Conservation (phyloP, 2,113 vertebrate genomes). For the Channa argus region DNA sequence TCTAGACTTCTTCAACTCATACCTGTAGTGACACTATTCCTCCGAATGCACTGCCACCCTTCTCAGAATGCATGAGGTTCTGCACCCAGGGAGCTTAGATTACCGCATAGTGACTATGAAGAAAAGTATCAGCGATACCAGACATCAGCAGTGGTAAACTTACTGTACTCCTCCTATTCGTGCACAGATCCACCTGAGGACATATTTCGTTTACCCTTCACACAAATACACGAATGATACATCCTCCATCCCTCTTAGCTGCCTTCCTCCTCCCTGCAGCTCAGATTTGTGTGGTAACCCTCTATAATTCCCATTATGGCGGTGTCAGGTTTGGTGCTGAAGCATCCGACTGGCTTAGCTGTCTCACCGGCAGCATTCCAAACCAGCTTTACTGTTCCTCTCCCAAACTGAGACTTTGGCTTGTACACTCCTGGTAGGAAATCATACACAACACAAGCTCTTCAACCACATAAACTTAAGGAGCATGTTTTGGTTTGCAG, state of each 20-base stretch:
- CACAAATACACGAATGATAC: slow-evolving; percentile 14
- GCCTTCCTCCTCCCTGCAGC: slow-evolving; percentile 24
- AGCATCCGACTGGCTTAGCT: slow-evolving; percentile 75
- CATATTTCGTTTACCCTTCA: slow-evolving; percentile 14
- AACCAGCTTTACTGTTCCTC: slow-evolving; percentile 68
- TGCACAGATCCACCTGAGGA: not conserved
- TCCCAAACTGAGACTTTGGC: slow-evolving; percentile 48
- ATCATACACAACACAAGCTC: slow-evolving; percentile 15
- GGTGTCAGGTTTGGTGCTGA: slow-evolving; percentile 64
- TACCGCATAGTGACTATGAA: not conserved
- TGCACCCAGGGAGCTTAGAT: not conserved
- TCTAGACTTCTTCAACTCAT: too few relatives aligned
- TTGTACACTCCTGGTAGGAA: slow-evolving; percentile 17
- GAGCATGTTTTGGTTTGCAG: slow-evolving; percentile 19
- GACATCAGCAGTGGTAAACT: not conserved
- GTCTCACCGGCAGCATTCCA: slow-evolving; percentile 67
- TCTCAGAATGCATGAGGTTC: not conserved
- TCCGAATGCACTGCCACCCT: too few relatives aligned
- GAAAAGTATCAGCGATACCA: not conserved
- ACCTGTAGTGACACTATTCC: too few relatives aligned
- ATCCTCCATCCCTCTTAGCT: slow-evolving; percentile 26
- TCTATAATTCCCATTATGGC: slow-evolving; percentile 64
- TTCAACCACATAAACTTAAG: slow-evolving; percentile 8
- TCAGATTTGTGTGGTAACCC: slow-evolving; percentile 67
- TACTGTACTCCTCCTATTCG: not conserved